phyloP scores from a whole-genome alignment of 2,797 vertebrate species.

The Eulemur mongoz region DNA sequence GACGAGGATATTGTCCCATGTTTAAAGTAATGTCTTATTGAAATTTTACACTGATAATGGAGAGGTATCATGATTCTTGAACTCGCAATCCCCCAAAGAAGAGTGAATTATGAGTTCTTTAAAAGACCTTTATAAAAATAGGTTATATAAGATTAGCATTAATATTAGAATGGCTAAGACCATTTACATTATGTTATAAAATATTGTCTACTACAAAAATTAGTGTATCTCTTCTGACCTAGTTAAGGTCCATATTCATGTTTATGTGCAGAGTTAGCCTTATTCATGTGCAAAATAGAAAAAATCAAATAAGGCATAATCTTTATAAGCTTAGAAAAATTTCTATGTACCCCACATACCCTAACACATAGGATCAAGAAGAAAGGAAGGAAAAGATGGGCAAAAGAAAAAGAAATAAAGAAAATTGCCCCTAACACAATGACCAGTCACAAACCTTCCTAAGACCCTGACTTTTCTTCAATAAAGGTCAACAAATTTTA shows the following conservation, averaged over 20 bases:
- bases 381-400: neutral
- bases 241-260: neutral
- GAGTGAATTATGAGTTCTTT: conserved; percentile 8
- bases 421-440: neutral
- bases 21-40: conserved; percentile 49
- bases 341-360: neutral
- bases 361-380: neutral
- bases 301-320: neutral
- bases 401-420: neutral
- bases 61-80: conserved; percentile 30
- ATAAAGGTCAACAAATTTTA: neutral
- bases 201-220: conserved; percentile 40
- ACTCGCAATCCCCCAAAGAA: conserved; percentile 15
- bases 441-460: neutral
- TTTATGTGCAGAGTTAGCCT: neutral
- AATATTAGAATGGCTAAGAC: conserved; percentile 42
- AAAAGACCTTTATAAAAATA: conserved; percentile 46
- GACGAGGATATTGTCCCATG: conserved; percentile 1
- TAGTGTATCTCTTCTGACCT: neutral
- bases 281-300: neutral
- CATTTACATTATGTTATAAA: conserved; percentile 18
- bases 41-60: conserved; percentile 42
- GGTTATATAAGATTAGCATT: conserved; percentile 63
- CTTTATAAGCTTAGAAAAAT: neutral
- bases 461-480: neutral